Evolutionary conservation across 2,888 invertebrate genomes (phyloP).

Genomic region (Drosophila robusta): DNA sequence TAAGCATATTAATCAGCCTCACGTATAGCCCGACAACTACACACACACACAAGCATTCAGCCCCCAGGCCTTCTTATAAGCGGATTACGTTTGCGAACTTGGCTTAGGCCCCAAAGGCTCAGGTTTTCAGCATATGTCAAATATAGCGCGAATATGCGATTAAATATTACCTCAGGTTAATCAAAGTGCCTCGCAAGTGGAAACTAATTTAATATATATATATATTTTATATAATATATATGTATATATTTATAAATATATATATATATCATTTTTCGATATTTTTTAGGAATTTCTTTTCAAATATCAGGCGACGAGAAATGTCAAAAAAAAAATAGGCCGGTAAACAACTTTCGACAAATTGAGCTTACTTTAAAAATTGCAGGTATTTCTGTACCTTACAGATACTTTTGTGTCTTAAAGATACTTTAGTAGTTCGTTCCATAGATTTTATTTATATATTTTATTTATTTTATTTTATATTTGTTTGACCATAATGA

Average conservation of each 20-base stretch:
- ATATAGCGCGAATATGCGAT: conserved; percentile 24
- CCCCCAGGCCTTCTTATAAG: conserved; percentile 46
- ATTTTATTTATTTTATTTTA: too few species aligned
- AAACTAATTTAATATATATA: not conserved
- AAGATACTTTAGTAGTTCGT: not conserved
- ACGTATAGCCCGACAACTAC: conserved; percentile 36
- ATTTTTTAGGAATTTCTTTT: too few species aligned
- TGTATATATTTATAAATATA: too few species aligned
- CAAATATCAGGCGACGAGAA: too few species aligned
- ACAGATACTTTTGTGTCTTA: not conserved
- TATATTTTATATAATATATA: too few species aligned
- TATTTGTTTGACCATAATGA: too few species aligned
- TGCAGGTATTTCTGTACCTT: not conserved
- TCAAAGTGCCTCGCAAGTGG: conserved; percentile 12
- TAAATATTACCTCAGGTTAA: conserved; percentile 14
- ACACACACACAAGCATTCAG: conserved; percentile 9
- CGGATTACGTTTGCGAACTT: conserved; percentile 51
- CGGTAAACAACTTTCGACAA: too few species aligned
- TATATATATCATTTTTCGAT: too few species aligned
- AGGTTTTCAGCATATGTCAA: conserved; percentile 55
- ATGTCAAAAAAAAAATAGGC: too few species aligned
- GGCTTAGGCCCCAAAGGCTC: conserved; percentile 23
- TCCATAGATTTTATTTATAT: too few species aligned
- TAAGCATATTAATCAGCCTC: conserved; percentile 82
- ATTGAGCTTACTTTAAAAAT: too few species aligned